Conservation (phyloP, 2,888 invertebrate species). For the Tyria jacobaeae region DNA sequence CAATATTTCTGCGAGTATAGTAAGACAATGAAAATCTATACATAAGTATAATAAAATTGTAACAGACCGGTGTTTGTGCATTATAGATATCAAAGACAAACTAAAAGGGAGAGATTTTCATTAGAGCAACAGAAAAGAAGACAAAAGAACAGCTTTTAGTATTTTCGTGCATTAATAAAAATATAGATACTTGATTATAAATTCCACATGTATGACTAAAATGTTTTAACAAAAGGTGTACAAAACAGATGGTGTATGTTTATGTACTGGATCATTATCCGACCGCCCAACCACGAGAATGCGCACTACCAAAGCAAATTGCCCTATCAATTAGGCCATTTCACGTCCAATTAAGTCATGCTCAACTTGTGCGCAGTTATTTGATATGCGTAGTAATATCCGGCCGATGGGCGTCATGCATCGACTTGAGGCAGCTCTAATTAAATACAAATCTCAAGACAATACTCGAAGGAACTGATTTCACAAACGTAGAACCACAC, state of each 20-base stretch:
- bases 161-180: no score
- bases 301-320: background rate
- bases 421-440: constrained; percentile 72
- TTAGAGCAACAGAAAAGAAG: no score
- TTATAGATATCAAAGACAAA: background rate
- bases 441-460: constrained; percentile 83
- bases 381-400: constrained; percentile 60
- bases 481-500: constrained; percentile 52
- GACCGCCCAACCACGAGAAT: background rate
- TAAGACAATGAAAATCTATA: no score
- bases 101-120: no score
- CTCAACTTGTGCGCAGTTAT: constrained; percentile 32
- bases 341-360: constrained; percentile 43
- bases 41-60: no score
- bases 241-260: background rate
- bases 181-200: no score
- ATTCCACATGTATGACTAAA: no score
- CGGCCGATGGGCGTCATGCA: constrained; percentile 56
- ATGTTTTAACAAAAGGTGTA: background rate
- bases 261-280: background rate
- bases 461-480: constrained; percentile 72
- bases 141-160: no score
- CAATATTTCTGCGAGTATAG: no score
- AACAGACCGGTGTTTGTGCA: no score
- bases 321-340: constrained; percentile 41